Base-by-base conservation (phyloP, 2,888 invertebrate genomes). In the Heliconius hortense region DNA sequence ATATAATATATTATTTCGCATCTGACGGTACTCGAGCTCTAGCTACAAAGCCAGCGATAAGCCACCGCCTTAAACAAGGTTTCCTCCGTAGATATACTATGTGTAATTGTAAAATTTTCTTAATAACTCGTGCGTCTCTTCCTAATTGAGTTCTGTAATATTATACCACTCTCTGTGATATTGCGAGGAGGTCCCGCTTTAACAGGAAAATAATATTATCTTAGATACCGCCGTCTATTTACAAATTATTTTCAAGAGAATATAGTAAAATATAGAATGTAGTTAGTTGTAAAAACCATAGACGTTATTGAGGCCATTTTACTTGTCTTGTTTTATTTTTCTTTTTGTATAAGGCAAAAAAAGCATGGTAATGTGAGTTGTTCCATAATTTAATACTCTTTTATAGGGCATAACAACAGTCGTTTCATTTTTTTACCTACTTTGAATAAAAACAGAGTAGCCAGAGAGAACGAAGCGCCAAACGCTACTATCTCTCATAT, bases 31-130 rank as follows among this genome's bases (percentile, higher is more conserved):
- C 74, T n/a, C 13, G 39, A 69, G 48, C 56, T 53, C 70, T 28
- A 68, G 73, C 73, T 53, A 75, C 70, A 75, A 71, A 56, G 74
- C 74, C 70, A 64, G 74, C 64, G 73, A 73, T 73, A 76, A 76
- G 69, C 76, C 71, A 59, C 70, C 69, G 76, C 70, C 66, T 70
- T 70, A 73, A 73, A 76, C 73, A 73, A 73, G 76, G 48, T 66
- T 73, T 73, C 48, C 67, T 68, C 70, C 66, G 43, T 64, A 53
- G 74, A 71, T 71, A 73, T 59, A 69, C 64, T 69, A 64, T 73
- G 53, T 73, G 69, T 73, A 76, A 74, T 76, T 76, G 70, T 76
- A 60, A 76, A 77, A 77, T 74, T 73, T 77, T 77, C 74, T 74
- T 77, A 77, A 74, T 77, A 77, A 77, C 74, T 74, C 71, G 74